Conservation (phyloP, 2,797 vertebrate genomes). For the Lutjanus campechanus region DNA sequence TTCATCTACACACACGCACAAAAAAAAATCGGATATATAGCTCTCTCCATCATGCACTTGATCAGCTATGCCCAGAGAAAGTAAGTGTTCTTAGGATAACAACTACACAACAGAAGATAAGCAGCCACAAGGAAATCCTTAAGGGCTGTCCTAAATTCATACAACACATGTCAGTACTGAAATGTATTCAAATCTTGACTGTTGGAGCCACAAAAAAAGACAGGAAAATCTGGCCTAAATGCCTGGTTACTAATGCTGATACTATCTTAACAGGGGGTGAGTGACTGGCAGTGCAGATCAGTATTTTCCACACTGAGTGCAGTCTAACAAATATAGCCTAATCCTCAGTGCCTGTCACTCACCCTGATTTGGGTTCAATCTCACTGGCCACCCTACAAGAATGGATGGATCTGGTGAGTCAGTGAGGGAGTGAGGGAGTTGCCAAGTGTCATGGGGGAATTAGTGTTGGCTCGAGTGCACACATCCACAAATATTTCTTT, state of each 20-base stretch:
- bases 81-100: neutral
- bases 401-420: constrained; percentile 62
- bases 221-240: constrained; percentile 15
- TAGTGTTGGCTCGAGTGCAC: constrained; percentile 44
- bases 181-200: constrained; percentile 5
- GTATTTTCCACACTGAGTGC: constrained; percentile 59
- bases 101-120: neutral
- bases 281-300: constrained; percentile 40
- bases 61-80: neutral
- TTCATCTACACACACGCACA: neutral
- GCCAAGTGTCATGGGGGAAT: constrained; percentile 60
- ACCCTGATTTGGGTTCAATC: constrained; percentile 53
- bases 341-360: constrained; percentile 56
- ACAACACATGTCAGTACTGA: constrained; percentile 1
- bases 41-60: neutral
- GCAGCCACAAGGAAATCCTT: constrained; percentile 14
- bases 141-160: constrained; percentile 8
- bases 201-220: constrained; percentile 11
- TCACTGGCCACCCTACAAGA: constrained; percentile 49
- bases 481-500: constrained; percentile 53
- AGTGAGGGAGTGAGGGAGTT: constrained; percentile 51
- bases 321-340: constrained; percentile 66
- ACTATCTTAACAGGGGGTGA: constrained; percentile 39
- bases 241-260: constrained; percentile 35
- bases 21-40: neutral